These are phyloP conservation scores for Ptychoptera albimana DNA, from an alignment of 2,888 invertebrate genomes.

Conservation along the genomic window DNA sequence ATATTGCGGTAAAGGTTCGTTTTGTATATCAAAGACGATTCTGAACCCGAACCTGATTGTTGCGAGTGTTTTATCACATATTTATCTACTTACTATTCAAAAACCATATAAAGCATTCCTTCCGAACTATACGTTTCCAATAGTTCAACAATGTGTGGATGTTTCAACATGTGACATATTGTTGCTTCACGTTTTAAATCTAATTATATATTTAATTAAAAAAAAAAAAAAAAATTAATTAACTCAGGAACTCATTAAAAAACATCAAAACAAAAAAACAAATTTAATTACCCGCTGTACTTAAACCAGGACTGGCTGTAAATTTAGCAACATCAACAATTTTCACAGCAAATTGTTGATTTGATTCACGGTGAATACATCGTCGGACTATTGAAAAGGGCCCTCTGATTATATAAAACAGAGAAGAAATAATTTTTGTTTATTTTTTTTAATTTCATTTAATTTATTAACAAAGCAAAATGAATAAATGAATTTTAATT, in stretches of 20 bases:
- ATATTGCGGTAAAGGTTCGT: no score
- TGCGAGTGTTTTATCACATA: no score
- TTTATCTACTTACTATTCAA: constrained; percentile 80
- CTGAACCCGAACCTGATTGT: no score
- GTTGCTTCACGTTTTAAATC: constrained; percentile 97
- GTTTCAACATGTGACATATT: constrained; percentile 97
- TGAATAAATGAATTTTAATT: no score
- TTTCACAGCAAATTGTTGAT: constrained; percentile 94
- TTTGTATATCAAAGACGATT: no score
- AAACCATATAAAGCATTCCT: constrained; percentile 98
- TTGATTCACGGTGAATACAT: constrained; percentile 88
- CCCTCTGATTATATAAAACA: constrained; percentile 46
- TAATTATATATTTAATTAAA: no score
- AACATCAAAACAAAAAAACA: constrained; percentile 2
- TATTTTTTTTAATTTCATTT: background rate
- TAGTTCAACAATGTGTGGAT: constrained; percentile 96
- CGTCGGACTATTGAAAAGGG: constrained; percentile 92
- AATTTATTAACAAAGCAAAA: no score
- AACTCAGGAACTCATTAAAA: background rate
- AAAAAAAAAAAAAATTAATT: constrained; percentile 4
- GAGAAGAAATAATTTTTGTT: constrained; percentile 2
- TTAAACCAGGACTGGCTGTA: constrained; percentile 89
- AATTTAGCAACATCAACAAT: constrained; percentile 96
- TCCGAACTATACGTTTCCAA: constrained; percentile 97
- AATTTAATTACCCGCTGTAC: constrained; percentile 68